Conservation (phyloP, 2,113 vertebrate genomes). For the Trinectes maculatus region DNA sequence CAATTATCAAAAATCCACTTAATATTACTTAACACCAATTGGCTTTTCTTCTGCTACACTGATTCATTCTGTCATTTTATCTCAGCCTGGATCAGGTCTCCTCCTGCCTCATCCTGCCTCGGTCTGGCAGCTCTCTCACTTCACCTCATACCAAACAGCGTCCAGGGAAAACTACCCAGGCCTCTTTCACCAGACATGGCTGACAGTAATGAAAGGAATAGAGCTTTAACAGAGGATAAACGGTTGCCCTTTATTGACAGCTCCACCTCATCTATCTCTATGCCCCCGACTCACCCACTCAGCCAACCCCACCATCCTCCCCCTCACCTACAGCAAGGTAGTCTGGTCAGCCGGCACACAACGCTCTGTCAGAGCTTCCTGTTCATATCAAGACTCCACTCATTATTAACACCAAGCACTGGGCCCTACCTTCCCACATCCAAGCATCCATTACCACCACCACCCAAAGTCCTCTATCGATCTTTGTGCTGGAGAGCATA, state of each 20-base stretch:
- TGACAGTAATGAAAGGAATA: conserved; percentile 57
- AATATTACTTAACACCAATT: conserved; percentile 16
- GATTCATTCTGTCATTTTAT: conserved; percentile 19
- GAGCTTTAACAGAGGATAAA: conserved; percentile 55
- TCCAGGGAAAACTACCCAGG: conserved; percentile 19
- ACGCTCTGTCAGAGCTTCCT: conserved; percentile 28
- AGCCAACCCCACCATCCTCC: background rate
- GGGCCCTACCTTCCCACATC: background rate
- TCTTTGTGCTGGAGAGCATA: conserved; percentile 47
- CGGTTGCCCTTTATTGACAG: conserved; percentile 49
- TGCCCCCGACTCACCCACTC: background rate
- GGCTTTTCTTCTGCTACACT: conserved; percentile 18
- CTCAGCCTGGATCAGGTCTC: background rate
- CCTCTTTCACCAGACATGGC: conserved; percentile 35
- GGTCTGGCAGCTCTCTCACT: conserved; percentile 22
- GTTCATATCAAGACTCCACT: conserved; percentile 38
- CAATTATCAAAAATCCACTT: conserved; percentile 9
- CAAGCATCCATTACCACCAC: conserved; percentile 3
- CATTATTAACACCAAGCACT: conserved; percentile 1
- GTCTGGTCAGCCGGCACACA: conserved; percentile 30
- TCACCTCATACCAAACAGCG: background rate
- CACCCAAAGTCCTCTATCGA: conserved; percentile 23
- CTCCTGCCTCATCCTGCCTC: conserved; percentile 4
- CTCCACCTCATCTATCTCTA: conserved; percentile 39
- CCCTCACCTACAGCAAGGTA: conserved; percentile 16